A percentile compares a stretch with the other conserved stretches of the same genome.
These are phyloP conservation scores for Orchestes rusci DNA, from an alignment of 2,888 invertebrate species.

Conservation along the genomic window DNA sequence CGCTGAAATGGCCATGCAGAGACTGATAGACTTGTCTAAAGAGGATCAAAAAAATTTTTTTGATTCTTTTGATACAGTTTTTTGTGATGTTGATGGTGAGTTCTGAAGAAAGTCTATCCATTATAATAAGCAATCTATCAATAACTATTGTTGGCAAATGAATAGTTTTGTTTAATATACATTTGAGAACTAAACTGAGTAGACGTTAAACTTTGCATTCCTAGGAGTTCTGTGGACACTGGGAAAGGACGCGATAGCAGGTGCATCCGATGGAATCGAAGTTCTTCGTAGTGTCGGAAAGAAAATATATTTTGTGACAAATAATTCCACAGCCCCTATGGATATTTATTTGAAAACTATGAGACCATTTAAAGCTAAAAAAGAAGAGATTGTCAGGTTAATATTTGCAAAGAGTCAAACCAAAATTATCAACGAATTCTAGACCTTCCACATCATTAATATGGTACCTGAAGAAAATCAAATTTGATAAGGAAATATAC, in stretches of 20 bases:
- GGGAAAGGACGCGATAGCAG: slow-evolving; percentile 1
- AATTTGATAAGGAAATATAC: slow-evolving; percentile 20
- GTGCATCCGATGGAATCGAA: slow-evolving; percentile 11
- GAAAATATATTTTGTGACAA: slow-evolving; percentile 17
- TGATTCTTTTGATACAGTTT: slow-evolving; percentile 20
- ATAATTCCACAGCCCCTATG: slow-evolving; percentile 14
- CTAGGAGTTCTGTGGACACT: slow-evolving; percentile 12
- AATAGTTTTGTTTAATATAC: too few species aligned
- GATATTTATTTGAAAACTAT: slow-evolving; percentile 5
- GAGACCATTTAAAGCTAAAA: slow-evolving; percentile 5
- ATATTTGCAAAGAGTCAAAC: background rate
- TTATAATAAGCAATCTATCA: too few species aligned
- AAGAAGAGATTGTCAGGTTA: slow-evolving; percentile 20
- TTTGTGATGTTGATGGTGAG: slow-evolving; percentile 22
- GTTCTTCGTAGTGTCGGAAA: slow-evolving; percentile 13
- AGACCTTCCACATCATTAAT: slow-evolving; percentile 12
- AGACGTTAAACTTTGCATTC: slow-evolving; percentile 1
- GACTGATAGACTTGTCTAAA: slow-evolving; percentile 13
- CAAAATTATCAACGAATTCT: background rate
- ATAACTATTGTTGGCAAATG: too few species aligned
- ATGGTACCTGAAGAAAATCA: slow-evolving; percentile 18
- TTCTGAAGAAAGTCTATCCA: too few species aligned
- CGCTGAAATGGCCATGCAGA: slow-evolving; percentile 3
- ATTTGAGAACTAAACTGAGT: too few species aligned
- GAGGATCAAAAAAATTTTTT: slow-evolving; percentile 16